These are phyloP conservation scores for Cephus nigrinus DNA, from an alignment of 2,888 invertebrate genomes.

Conservation along the genomic window DNA sequence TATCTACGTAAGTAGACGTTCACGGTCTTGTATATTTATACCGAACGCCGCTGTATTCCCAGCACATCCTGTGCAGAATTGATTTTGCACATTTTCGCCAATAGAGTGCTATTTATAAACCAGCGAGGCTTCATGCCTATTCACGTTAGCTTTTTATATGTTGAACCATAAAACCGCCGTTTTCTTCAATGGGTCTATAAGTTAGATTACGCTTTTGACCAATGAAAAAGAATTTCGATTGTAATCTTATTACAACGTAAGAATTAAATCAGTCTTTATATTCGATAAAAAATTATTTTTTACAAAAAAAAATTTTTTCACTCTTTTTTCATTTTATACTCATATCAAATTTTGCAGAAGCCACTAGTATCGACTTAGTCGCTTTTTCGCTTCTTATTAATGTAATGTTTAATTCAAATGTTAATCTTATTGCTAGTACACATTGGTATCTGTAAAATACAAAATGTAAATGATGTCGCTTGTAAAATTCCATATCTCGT, in stretches of 20 bases:
- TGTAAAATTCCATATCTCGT: neutral
- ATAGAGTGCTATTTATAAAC: neutral
- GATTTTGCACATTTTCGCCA: neutral
- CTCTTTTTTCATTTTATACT: too few relatives aligned
- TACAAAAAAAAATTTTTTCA: too few relatives aligned
- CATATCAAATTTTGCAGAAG: too few relatives aligned
- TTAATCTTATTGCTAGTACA: neutral
- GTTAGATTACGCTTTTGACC: neutral
- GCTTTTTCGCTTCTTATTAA: too few relatives aligned
- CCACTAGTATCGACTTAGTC: too few relatives aligned
- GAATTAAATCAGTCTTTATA: neutral
- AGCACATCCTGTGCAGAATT: neutral
- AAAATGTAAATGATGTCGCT: neutral
- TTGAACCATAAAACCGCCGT: neutral
- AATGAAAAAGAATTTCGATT: neutral
- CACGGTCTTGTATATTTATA: neutral
- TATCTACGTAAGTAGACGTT: neutral
- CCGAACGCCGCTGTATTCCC: neutral
- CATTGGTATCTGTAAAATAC: neutral
- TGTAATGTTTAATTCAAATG: neutral
- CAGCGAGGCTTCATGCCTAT: neutral
- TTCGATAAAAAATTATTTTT: neutral
- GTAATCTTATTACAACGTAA: neutral
- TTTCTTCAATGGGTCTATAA: neutral
- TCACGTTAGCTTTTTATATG: neutral